Base-by-base conservation (phyloP, 2,797 vertebrate species). In the Antennarius maculatus region DNA sequence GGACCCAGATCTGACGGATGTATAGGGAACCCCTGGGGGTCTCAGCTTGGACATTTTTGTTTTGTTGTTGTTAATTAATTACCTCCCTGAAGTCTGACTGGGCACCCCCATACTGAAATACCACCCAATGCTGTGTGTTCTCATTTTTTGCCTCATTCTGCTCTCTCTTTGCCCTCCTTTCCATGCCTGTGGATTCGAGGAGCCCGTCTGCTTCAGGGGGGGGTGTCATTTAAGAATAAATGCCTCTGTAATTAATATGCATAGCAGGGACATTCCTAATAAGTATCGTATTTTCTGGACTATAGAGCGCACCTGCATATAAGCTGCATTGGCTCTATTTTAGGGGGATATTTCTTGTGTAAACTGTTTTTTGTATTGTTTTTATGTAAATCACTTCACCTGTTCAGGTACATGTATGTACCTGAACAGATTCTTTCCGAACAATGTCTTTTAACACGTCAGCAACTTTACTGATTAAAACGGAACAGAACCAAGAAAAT, bases 1-100 rank as follows among this genome's bases (percentile, higher is more conserved):
- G 91, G 91, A 90, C 65, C 27, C 67, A 91, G 89, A 92, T 93
- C 88, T 89, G 84, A 93, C 64, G 62, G 82, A 89, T 84, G 80
- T 76, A 75, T 77, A 62, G 70, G 65, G 60, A 74, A 49, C 82
- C 89, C 80, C 89, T 74, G 80, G 86, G 88, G 89, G 84, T 86
- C 74, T 54, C 45, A 51, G 85, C 82, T 84, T 86, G 88, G 89
- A 91, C 89, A 88, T 91, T 91, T 92, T 91, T 92, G 87, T 91
- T 91, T 34, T 54, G 89, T 90, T 92, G 89, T 93, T 92, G 88
- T 90, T 93, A 93, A 94, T 94, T 93, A 94, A 94, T 92, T 88
- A 92, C 88, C 81, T 93, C 92, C 91, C 92, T 76, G 71, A 90
- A 91, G 91, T 89, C 88, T 86, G 79, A 80, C 82, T 84, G 89